phyloP scores from a whole-genome alignment of 2,797 vertebrate species.

The Hemibagrus guttatus region DNA sequence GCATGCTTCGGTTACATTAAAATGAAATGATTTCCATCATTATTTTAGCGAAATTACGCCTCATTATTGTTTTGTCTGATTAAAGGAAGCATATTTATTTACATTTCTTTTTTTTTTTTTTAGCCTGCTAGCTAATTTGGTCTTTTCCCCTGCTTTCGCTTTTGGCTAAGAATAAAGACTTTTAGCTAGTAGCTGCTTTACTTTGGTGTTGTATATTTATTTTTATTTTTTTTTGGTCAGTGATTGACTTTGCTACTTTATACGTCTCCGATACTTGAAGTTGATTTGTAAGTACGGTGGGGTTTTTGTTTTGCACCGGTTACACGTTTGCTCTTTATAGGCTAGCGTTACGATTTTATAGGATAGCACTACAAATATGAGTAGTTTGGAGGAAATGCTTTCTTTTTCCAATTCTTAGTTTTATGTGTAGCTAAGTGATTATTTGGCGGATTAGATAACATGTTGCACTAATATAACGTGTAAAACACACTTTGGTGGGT shows the following conservation, averaged over 20 bases:
- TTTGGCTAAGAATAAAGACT: background rate
- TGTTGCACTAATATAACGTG: background rate
- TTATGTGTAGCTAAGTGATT: background rate
- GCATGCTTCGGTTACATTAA: slow-evolving; percentile 3
- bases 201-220: background rate
- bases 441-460: background rate
- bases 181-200: background rate
- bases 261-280: background rate
- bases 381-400: background rate
- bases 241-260: background rate
- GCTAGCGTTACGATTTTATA: too few relatives aligned
- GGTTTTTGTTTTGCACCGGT: background rate
- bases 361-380: background rate
- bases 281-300: too few relatives aligned
- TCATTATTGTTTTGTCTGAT: background rate
- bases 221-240: background rate
- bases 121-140: background rate
- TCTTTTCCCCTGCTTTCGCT: background rate
- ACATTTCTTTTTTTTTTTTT: background rate
- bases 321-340: background rate
- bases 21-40: background rate
- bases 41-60: background rate
- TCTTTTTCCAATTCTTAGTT: background rate
- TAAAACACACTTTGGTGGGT: background rate
- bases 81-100: background rate